These are phyloP conservation scores for Tetragonula carbonaria DNA, from an alignment of 2,888 invertebrate species.

Conservation along the genomic window DNA sequence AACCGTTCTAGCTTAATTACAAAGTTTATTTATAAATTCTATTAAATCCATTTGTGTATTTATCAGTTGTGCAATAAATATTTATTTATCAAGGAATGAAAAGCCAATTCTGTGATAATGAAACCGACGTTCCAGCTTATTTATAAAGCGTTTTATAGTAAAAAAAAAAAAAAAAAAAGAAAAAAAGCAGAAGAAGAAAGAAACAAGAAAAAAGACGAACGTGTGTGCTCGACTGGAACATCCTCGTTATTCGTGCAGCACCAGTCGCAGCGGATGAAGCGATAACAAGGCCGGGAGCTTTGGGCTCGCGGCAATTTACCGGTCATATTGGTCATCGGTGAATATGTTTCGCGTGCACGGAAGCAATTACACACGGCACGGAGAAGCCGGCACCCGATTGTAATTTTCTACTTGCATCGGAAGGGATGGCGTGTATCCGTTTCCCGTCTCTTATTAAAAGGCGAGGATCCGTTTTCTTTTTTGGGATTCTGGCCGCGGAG, in stretches of 20 bases:
- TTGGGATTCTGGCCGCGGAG: constrained; percentile 14
- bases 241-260: constrained; percentile 31
- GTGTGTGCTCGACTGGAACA: background rate
- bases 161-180: background rate
- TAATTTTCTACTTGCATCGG: constrained; percentile 6
- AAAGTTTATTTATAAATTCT: no score
- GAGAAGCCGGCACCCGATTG: background rate
- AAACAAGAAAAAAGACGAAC: constrained; percentile 24
- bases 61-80: no score
- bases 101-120: no score
- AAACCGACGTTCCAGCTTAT: background rate
- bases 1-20: no score
- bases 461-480: background rate
- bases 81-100: no score
- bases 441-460: constrained; percentile 12
- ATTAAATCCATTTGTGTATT: no score
- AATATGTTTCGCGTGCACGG: background rate
- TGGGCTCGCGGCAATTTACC: constrained; percentile 37
- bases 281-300: constrained; percentile 36
- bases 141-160: background rate
- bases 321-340: constrained; percentile 23
- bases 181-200: background rate
- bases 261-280: constrained; percentile 46
- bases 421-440: no score
- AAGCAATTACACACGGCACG: background rate